These are phyloP conservation scores for Cranoglanis bouderius DNA, from an alignment of 2,113 vertebrate genomes.

Conservation along the genomic window DNA sequence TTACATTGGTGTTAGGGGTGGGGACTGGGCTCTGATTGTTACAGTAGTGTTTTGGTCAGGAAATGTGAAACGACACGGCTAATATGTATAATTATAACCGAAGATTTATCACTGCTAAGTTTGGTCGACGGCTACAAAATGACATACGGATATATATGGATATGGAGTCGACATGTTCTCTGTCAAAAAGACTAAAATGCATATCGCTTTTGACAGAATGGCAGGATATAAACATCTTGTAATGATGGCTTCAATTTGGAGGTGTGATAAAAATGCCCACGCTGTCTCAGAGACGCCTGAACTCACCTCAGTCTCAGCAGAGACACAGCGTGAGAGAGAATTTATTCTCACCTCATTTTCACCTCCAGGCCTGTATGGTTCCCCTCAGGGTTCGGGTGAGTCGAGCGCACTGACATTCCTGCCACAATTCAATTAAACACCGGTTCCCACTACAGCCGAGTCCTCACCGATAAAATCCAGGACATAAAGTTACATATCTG, in stretches of 20 bases:
- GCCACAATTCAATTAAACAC: constrained; percentile 41
- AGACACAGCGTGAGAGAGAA: not conserved
- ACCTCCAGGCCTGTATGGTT: constrained; percentile 30
- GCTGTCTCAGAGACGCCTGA: constrained; percentile 4
- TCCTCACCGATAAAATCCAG: constrained; percentile 27
- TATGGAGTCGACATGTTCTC: not conserved
- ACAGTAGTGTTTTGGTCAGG: not conserved
- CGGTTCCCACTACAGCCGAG: constrained; percentile 11
- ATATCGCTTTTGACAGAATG: not conserved
- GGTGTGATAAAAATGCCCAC: not conserved
- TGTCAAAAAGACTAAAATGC: not conserved
- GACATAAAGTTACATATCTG: constrained; percentile 10
- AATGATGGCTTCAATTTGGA: not conserved
- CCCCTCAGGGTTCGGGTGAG: constrained; percentile 30
- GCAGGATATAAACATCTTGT: not conserved
- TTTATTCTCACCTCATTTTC: constrained; percentile 51
- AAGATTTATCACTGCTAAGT: not conserved
- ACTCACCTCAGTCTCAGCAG: not conserved
- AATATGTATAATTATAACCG: not conserved
- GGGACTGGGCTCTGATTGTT: not conserved
- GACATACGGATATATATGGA: not conserved
- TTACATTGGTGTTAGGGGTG: not conserved
- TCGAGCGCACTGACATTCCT: not conserved
- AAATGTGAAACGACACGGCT: not conserved
- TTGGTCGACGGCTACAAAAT: not conserved